Percentiles rank a stretch among this genome's conserved stretches.
These are phyloP conservation scores for Drosophila multiciliata DNA, from an alignment of 2,888 invertebrate genomes.

Conservation along the genomic window DNA sequence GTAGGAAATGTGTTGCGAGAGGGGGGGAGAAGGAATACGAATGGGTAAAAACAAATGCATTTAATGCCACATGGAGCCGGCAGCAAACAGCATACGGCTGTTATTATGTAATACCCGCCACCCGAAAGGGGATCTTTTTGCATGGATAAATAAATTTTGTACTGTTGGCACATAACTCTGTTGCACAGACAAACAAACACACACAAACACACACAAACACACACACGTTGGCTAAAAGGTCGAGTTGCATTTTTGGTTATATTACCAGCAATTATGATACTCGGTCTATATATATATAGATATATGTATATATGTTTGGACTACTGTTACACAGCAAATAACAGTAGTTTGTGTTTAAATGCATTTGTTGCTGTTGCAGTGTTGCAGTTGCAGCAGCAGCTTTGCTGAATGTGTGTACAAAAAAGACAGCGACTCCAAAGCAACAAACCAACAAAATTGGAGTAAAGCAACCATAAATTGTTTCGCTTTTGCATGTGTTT, in stretches of 20 bases:
- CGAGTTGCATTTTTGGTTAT: constrained; percentile 57
- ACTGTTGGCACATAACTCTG: constrained; percentile 17
- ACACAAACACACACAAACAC: constrained; percentile 18
- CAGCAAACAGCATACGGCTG: constrained; percentile 36
- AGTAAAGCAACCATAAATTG: constrained; percentile 36
- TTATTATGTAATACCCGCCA: background rate
- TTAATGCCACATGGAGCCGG: constrained; percentile 31
- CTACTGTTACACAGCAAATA: background rate
- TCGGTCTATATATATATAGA: constrained; percentile 20
- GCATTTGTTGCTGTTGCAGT: constrained; percentile 27
- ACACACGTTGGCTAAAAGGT: constrained; percentile 16
- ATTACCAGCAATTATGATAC: constrained; percentile 71
- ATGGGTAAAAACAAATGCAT: constrained; percentile 32
- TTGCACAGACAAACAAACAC: constrained; percentile 14
- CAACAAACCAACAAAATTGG: constrained; percentile 24
- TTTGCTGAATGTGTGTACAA: constrained; percentile 13
- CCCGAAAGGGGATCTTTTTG: constrained; percentile 3
- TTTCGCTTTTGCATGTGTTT: constrained; percentile 32
- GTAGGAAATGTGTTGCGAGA: background rate
- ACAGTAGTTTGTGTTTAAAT: constrained; percentile 16
- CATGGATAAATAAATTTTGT: constrained; percentile 22
- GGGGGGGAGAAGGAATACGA: background rate
- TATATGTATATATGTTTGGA: constrained; percentile 6
- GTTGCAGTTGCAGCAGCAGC: constrained; percentile 21
- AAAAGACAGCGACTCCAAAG: constrained; percentile 15